Evolutionary conservation across 2,888 invertebrate genomes (phyloP), one percentile per base, ranked within the genome.

Genomic region (Melipona bicolor): DNA sequence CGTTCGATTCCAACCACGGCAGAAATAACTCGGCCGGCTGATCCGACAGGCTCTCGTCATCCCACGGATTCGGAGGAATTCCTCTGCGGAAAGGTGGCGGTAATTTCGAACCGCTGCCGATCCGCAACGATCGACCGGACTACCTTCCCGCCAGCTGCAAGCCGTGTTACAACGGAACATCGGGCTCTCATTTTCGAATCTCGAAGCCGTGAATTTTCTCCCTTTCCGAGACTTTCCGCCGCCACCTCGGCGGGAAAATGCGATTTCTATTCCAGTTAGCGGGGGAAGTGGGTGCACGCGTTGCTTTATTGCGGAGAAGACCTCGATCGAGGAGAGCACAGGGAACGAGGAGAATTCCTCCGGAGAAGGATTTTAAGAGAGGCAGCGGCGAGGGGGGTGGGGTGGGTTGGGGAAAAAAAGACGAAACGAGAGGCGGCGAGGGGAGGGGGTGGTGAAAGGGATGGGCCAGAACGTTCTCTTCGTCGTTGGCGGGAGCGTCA

Each of bases 401-500:
- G 19, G 19, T 21, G 50, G 68, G 24, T 24, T 24, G 24, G 24
- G 24, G 27, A 4, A 32, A 32, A 54, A 21, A 52, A 52, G 17
- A n/a, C 43, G 21, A n/a, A 9, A 43, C 43, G 36, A 9, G 36
- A 36, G 5, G 43, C 6, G 11, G 32, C 27, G 62, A 19, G 19
- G 5, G 19, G 52, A 6, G 52, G 19, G 27, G 61, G 24, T 24
- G 17, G 24, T 17, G 32, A 50, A 11, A 21, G 62, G 43, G 32
- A 69, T 79, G 69, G 76, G 77, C 52, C 67, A 52, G 74, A 73
- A 73, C 67, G 75, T 72, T 79, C 80, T 65, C 59, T 72, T 83
- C 64, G 77, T 68, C 77, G 83, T 74, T 50, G 49, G 82, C 80
- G 77, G 78, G 78, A 84, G 79, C 88, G 88, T 92, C 92, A 88